These are phyloP conservation scores for Melanotaenia nigrans DNA, from an alignment of 2,797 vertebrate genomes.

Conservation along the genomic window DNA sequence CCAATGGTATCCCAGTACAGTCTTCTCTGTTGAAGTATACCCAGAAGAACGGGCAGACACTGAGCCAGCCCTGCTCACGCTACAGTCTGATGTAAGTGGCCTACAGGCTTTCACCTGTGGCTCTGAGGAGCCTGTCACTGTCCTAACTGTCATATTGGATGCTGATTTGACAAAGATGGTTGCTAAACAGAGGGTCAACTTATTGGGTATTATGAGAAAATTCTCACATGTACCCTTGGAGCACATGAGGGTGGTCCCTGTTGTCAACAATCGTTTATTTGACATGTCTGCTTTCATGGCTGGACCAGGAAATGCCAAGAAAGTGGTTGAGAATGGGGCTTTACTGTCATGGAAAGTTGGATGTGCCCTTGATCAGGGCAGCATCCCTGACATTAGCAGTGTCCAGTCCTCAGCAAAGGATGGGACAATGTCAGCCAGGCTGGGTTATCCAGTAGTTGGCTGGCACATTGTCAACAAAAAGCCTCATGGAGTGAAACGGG, in stretches of 20 bases:
- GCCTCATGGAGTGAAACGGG: constrained; percentile 88
- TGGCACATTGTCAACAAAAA: constrained; percentile 99
- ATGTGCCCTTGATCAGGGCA: constrained; percentile 91
- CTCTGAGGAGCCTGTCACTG: constrained; percentile 89
- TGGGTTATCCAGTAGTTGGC: constrained; percentile 94
- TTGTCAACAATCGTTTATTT: constrained; percentile 95
- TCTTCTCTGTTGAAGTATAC: constrained; percentile 93
- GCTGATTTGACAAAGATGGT: constrained; percentile 96
- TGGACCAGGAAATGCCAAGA: constrained; percentile 95
- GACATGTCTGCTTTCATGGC: constrained; percentile 98
- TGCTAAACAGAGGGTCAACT: constrained; percentile 88
- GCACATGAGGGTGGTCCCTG: constrained; percentile 93
- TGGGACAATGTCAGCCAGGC: constrained; percentile 91
- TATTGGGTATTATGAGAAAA: constrained; percentile 87
- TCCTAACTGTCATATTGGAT: constrained; percentile 94
- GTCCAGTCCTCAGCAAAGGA: constrained; percentile 92
- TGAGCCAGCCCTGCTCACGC: constrained; percentile 83
- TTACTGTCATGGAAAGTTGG: constrained; percentile 95
- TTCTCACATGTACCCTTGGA: constrained; percentile 90
- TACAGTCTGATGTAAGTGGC: constrained; percentile 80
- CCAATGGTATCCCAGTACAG: constrained; percentile 81
- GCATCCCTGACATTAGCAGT: constrained; percentile 90
- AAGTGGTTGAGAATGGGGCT: constrained; percentile 95
- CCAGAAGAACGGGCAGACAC: constrained; percentile 91
- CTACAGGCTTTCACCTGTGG: constrained; percentile 84